Percentiles rank a stretch among this genome's conserved stretches.
phyloP scores from a whole-genome alignment of 2,888 invertebrate genomes.

The Aphodius granarius region DNA sequence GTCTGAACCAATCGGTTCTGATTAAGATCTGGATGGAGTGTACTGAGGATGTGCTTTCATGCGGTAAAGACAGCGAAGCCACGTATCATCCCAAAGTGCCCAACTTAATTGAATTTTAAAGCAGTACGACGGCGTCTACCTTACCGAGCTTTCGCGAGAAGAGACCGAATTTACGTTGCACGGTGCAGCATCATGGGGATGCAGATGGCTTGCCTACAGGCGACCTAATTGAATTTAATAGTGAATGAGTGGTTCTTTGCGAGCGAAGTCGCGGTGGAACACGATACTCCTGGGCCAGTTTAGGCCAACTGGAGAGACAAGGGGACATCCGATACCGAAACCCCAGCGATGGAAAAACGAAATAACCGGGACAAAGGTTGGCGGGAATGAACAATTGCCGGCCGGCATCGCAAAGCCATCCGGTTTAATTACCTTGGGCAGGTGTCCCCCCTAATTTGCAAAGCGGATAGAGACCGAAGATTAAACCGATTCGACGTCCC shows the following conservation, averaged over 20 bases:
- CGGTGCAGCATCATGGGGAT: conserved; percentile 19
- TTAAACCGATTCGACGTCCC: not conserved
- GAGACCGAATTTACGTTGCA: not conserved
- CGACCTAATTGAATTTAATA: conserved; percentile 41
- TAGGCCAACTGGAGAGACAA: not conserved
- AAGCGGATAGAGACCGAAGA: not conserved
- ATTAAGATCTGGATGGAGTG: not conserved
- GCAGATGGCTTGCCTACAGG: conserved; percentile 30
- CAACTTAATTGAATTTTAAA: not conserved
- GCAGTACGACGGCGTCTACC: not conserved
- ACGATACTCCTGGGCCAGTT: conserved; percentile 33
- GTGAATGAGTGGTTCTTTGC: conserved; percentile 40
- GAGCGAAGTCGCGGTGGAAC: conserved; percentile 29
- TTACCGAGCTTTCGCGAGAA: too few species aligned
- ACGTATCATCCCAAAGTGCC: not conserved
- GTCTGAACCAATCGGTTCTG: not conserved
- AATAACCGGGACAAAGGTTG: not conserved
- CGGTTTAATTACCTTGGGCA: not conserved
- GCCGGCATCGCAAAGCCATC: not conserved
- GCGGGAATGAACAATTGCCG: not conserved
- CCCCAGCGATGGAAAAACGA: not conserved
- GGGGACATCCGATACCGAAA: not conserved
- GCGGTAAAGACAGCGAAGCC: not conserved
- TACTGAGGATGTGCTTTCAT: not conserved
- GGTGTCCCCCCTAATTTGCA: not conserved